These are phyloP conservation scores for Sorex maritimensis DNA, from an alignment of 2,797 vertebrate genomes.

Conservation along the genomic window DNA sequence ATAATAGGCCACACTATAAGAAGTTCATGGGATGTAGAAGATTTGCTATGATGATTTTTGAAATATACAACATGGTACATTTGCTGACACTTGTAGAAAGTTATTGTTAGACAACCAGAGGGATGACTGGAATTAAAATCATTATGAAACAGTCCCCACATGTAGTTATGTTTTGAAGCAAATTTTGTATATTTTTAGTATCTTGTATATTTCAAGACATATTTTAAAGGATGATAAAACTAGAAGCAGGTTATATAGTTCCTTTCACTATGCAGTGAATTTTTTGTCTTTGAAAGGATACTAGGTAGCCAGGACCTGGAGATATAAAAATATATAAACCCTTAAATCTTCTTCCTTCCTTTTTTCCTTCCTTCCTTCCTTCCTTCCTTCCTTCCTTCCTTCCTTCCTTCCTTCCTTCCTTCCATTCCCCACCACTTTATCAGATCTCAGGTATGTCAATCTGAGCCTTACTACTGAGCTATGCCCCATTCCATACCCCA, in stretches of 20 bases:
- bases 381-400: too few relatives aligned
- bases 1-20: background rate
- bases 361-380: too few relatives aligned
- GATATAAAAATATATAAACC: conserved; percentile 34
- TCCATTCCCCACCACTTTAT: too few relatives aligned
- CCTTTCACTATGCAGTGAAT: background rate
- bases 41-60: background rate
- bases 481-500: too few relatives aligned
- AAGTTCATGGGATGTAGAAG: background rate
- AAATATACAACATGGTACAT: background rate
- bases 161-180: background rate
- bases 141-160: background rate
- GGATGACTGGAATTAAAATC: background rate
- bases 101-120: background rate
- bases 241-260: background rate
- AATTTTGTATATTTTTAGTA: too few relatives aligned
- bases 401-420: too few relatives aligned
- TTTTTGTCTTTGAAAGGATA: conserved; percentile 43
- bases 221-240: background rate
- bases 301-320: background rate
- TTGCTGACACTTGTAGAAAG: conserved; percentile 26
- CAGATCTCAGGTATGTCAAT: too few relatives aligned
- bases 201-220: background rate
- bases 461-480: too few relatives aligned
- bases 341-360: background rate